Base-by-base conservation (phyloP, 1,140 invertebrate species). In the Hypothenemus hampei region DNA sequence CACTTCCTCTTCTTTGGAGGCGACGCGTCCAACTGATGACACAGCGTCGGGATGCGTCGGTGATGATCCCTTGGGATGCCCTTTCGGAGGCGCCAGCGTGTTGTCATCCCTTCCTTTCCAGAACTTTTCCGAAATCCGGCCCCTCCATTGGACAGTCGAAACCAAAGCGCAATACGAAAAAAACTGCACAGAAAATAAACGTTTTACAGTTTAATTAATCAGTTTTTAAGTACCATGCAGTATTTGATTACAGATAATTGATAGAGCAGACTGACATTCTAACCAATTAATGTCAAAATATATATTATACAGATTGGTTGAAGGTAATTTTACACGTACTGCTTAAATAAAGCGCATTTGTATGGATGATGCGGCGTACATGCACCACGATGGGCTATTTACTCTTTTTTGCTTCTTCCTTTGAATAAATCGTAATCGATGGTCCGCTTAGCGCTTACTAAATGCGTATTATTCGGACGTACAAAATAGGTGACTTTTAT, bases 41-140 rank as follows among this genome's bases (percentile, higher is more conserved):
- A 23, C 29, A 26, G 36, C 49, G 49, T 51, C 39, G 49, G 39
- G 49, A 51, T 16, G 39, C 49, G 23, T 41, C 39, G 49, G 37
- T 26, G 49, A 51, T 51, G 36, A 51, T 51, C 49, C 48, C 39
- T 26, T 20, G 39, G 49, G 49, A 51, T 51, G 33, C 21, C 49
- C 49, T n/a, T n/a, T n/a, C 47, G 20, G 49, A 40, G 49, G 49
- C 49, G 49, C 49, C 37, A 51, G 49, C 49, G 49, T 51, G 49
- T 39, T 39, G 20, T 51, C 43, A 49, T 36, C 47, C 49, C 39
- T 43, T 41, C 37, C 46, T 5, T n/a, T 18, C 29, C n/a, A 24
- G n/a, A n/a, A n/a, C n/a, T n/a, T n/a, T n/a, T 11, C 47, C 4
- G 22, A 15, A 50, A 50, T 40, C 35, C 23, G 33, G 36, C 6